Conservation (phyloP, 2,797 vertebrate species). For the Amblyraja radiata region DNA sequence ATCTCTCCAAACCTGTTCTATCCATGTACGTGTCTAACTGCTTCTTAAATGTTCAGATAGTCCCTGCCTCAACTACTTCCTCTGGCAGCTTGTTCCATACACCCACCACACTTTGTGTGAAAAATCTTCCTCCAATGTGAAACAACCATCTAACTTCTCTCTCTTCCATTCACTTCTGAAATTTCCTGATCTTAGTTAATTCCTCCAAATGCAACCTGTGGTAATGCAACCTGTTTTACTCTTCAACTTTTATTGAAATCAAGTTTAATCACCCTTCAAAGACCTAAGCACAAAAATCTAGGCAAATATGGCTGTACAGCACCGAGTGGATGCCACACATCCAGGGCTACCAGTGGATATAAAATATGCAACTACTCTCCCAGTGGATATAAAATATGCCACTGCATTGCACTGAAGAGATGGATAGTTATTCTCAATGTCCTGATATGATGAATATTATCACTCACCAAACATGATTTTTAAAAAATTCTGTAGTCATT, state of each 20-base stretch:
- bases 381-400: background rate
- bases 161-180: background rate
- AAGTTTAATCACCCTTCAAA: background rate
- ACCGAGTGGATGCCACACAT: background rate
- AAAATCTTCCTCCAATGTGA: no score
- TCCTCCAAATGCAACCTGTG: background rate
- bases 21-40: no score
- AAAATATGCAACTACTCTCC: background rate
- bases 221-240: background rate
- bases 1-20: no score
- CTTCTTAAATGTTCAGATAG: no score
- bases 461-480: background rate
- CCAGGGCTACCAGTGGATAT: background rate
- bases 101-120: no score
- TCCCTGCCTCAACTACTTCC: no score
- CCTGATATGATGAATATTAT: background rate
- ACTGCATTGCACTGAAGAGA: no score
- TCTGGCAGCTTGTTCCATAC: no score
- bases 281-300: background rate
- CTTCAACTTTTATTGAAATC: background rate
- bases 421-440: no score
- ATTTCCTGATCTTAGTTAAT: background rate
- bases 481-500: background rate
- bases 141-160: no score
- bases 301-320: background rate